phyloP scores from a whole-genome alignment of 2,888 invertebrate genomes.

The Erpobdella octoculata region DNA sequence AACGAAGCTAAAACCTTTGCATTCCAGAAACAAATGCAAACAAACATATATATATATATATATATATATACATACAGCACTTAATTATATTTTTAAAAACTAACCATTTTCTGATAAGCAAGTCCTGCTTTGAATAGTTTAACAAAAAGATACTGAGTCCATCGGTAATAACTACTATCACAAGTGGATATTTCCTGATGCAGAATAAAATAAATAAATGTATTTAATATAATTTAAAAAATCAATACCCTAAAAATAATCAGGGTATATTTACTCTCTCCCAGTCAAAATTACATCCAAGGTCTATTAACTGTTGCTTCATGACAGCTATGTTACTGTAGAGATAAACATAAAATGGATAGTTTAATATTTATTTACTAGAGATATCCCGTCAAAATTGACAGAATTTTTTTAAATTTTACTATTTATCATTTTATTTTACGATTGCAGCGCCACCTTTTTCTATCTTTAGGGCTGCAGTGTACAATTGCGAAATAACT shows the following conservation, averaged over 20 bases:
- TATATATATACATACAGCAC: background rate
- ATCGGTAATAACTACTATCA: slow-evolving; percentile 74
- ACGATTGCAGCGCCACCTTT: too few relatives aligned
- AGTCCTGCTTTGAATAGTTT: slow-evolving; percentile 75
- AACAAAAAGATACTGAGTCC: slow-evolving; percentile 91
- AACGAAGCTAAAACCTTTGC: too few relatives aligned
- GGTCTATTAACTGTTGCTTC: slow-evolving; percentile 47
- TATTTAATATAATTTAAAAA: too few relatives aligned
- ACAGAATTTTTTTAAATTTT: too few relatives aligned
- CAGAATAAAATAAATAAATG: too few relatives aligned
- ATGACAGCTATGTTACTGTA: slow-evolving; percentile 50
- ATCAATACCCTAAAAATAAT: background rate
- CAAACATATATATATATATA: background rate
- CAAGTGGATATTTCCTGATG: slow-evolving; percentile 53
- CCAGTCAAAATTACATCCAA: slow-evolving; percentile 75
- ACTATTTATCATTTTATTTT: too few relatives aligned
- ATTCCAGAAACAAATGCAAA: background rate
- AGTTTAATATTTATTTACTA: background rate
- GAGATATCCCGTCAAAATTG: too few relatives aligned
- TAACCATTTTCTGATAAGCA: slow-evolving; percentile 73
- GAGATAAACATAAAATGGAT: background rate
- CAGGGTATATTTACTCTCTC: slow-evolving; percentile 56
- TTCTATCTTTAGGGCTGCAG: too few relatives aligned
- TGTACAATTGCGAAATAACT: too few relatives aligned
- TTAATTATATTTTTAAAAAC: background rate